Evolutionary conservation across 2,113 vertebrate genomes (phyloP), one percentile per base, ranked within the genome.

Genomic region (Ctenodactylus gundi): DNA sequence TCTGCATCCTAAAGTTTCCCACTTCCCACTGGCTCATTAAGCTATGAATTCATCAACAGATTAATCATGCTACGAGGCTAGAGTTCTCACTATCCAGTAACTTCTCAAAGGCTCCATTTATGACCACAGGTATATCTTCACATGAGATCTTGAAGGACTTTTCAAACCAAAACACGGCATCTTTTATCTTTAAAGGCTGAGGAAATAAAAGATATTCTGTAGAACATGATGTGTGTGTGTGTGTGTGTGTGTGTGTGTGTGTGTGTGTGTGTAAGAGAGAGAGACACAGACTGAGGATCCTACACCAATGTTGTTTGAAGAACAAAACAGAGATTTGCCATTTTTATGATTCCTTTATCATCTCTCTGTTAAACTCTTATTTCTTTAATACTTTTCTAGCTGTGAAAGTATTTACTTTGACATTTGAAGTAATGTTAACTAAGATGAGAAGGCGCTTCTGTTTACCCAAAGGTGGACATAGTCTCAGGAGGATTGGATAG

Each of bases 381-480:
- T 85, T 7, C 1, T 80, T 75, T 51, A 55, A 29, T 93, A 67
- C 15, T 67, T 87, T 64, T 64, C 39, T 88, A 13, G 21, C 57
- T 46, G 41, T 36, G 27, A 55, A 64, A 89, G 21, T 76, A 46
- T 73, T 94, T 78, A 68, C 73, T 95, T 81, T 90, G 77, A 94
- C 78, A 88, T 84, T 49, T 95, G 68, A 70, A 92, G 34, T 85
- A 31, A 81, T 77, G 58, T 14, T 49, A 81, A 80, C 14, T 34
- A 70, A 88, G 46, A 95, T 85, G 34, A 81, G 29, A 90, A 58
- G 15, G 29, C 53, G 93, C 93, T 88, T 39, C 34, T 53, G 20
- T 84, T 80, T 92, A 87, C 6, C 39, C 49, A 34, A 15, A 68
- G 51, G 75, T 23, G 27, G 62, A 11, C 14, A 67, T 0, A 3